A percentile compares a stretch with the other conserved stretches of the same genome.
phyloP scores from a whole-genome alignment of 2,888 invertebrate genomes.

The Aporophyla lueneburgensis region DNA sequence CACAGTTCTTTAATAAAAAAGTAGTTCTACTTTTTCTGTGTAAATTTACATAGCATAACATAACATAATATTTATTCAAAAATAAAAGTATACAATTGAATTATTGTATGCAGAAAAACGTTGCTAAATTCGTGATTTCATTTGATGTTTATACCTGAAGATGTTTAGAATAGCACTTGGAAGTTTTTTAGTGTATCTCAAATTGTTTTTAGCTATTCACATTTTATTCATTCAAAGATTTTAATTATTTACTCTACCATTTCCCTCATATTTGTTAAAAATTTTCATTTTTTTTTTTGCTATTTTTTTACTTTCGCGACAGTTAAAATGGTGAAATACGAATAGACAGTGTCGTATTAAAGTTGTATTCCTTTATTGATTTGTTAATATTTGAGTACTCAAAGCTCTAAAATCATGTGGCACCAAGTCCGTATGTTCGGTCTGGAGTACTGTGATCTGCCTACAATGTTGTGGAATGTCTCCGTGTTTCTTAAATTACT shows the following conservation, averaged over 20 bases:
- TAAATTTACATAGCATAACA: no score
- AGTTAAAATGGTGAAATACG: neutral
- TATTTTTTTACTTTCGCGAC: no score
- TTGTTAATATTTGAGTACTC: neutral
- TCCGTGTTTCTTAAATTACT: constrained; percentile 70
- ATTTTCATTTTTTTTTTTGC: no score
- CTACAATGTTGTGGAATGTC: constrained; percentile 78
- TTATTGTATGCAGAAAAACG: neutral
- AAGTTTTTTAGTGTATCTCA: no score
- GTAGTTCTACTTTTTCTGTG: neutral
- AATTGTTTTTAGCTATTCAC: neutral
- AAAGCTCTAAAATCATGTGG: constrained; percentile 24
- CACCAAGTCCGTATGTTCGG: constrained; percentile 69
- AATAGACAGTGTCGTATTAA: neutral
- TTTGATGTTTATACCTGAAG: neutral
- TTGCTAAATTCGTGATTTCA: neutral
- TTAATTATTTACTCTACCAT: neutral
- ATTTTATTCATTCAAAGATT: neutral
- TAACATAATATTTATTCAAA: no score
- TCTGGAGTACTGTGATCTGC: constrained; percentile 73
- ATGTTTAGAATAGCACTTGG: no score
- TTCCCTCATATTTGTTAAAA: no score
- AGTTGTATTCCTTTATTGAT: neutral
- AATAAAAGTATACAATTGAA: no score
- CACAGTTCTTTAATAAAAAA: neutral